Evolutionary conservation across 2,888 invertebrate species (phyloP), one percentile per base, ranked within the genome.

Genomic region (Brachylomia viminalis): DNA sequence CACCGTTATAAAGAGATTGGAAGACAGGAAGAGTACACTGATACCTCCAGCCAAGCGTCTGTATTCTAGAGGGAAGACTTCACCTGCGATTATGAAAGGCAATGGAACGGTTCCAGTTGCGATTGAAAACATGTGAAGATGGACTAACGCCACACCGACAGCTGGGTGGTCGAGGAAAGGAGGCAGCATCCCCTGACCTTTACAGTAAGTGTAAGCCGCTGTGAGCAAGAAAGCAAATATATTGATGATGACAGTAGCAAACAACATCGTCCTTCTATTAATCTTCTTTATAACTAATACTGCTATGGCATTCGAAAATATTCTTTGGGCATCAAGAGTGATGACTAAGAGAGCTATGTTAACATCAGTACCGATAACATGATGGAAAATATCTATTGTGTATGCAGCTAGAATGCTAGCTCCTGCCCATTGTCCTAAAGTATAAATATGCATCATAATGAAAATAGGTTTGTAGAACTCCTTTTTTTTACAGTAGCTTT

Each of bases 61-160:
- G 61, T 96, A 96, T 65, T 96, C 95, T 47, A 97, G 94, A 7
- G 98, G 97, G 86, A 97, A 98, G 0, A 98, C 91, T 91, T 98
- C 98, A 0, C 98, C 98, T 81, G 97, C 97, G 92, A 98, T 97
- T 17, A 97, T 97, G 95, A 98, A 98, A 0, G 98, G 97, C 67
- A 98, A 88, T 0, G 98, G 97, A 1, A 97, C 94, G 5, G 97
- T 93, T 0, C 98, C 97, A 11, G 97, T 94, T 2, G 96, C 95
- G 33, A 97, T 94, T 30, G 97, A 96, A 20, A 96, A 94, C 86
- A 97, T 97, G 82, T 97, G 95, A 2, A 92, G 75, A 75, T 93
- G 93, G 27, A 94, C 83, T 27, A 94, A 83, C 3, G 84, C 71
- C 0, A 93, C 83, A 20, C 94, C 94, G n/a, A 94, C 90, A 47